Base-by-base conservation (phyloP, 2,797 vertebrate species). In the Echiichthys vipera region DNA sequence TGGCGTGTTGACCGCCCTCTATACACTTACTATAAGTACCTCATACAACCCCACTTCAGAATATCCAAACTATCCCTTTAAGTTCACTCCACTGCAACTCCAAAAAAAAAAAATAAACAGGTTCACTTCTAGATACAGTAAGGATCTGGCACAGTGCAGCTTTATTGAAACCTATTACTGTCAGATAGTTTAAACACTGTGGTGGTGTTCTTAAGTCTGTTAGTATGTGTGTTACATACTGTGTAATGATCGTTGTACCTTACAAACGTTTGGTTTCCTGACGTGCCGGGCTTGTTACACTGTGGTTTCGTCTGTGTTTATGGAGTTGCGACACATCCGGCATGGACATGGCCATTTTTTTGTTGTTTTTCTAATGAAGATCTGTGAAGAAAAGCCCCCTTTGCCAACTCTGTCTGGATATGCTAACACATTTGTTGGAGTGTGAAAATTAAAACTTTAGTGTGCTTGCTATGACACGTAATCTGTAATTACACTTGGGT, bases 271-370 rank as follows among this genome's bases (percentile, higher is more conserved):
- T 18, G 34, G 40, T 47, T 53, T 32, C 18, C 56, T 49, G 56
- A 72, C 51, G 65, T 8, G 25, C 24, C 37, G 15, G 63, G 64
- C 72, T 77, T 71, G 32, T 78, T 65, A 53, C 74, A 72, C 69
- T 69, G 86, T 80, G 81, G 30, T 68, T 36, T 36, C 80, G 58
- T 82, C 65, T 73, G 56, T 81, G 65, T 74, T 83, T 53, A 76
- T 74, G 54, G 32, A 50, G 57, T 81, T 75, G 70, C 80, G 83
- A 69, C 73, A 66, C 66, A 65, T 63, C 36, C 5, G 17, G 45
- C 66, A 46, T 59, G 67, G 62, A 69, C 22, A 7, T 36, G 40
- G 40, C 72, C 37, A 24, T 56, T 67, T 63, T 36, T 57, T 62
- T 53, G 51, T 15, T 71, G 46, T 76, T 78, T 79, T 29, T 71